Conservation (phyloP, 2,113 vertebrate genomes). For the Sander lucioperca region DNA sequence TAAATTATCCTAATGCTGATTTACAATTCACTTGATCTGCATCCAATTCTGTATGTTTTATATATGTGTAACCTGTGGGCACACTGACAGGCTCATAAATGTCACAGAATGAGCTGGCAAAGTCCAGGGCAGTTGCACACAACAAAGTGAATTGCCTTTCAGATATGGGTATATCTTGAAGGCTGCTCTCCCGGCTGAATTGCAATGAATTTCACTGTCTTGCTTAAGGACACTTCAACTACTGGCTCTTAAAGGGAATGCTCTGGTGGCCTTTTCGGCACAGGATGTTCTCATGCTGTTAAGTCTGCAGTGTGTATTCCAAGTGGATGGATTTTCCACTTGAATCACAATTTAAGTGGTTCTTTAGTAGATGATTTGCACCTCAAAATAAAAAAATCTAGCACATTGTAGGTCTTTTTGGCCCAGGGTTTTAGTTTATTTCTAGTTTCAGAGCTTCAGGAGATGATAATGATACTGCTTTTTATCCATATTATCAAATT, state of each 20-base stretch:
- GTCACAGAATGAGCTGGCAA: not conserved
- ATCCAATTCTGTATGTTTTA: slow-evolving; percentile 9
- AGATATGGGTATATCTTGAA: not conserved
- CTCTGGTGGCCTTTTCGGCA: not conserved
- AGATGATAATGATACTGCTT: no score
- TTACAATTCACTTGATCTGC: not conserved
- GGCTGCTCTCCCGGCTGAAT: slow-evolving; percentile 12
- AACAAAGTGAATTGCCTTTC: not conserved
- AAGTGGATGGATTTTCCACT: not conserved
- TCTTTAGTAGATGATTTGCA: no score
- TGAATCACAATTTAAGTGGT: no score
- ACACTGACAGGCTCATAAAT: slow-evolving; percentile 18
- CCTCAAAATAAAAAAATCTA: no score
- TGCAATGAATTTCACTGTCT: slow-evolving; percentile 9
- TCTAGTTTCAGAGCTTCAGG: no score
- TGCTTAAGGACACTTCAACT: slow-evolving; percentile 20
- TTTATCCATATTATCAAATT: no score
- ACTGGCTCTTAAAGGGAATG: not conserved
- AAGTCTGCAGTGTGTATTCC: not conserved
- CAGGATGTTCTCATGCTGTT: not conserved
- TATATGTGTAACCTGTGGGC: not conserved
- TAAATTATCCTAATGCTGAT: slow-evolving; percentile 2
- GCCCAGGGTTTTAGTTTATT: no score
- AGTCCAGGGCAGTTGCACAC: slow-evolving; percentile 12
- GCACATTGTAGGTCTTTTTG: no score